Evolutionary conservation across 64 coral and sea anemone genomes (phyloP).

Genomic region (Pocillopora damicornis): DNA sequence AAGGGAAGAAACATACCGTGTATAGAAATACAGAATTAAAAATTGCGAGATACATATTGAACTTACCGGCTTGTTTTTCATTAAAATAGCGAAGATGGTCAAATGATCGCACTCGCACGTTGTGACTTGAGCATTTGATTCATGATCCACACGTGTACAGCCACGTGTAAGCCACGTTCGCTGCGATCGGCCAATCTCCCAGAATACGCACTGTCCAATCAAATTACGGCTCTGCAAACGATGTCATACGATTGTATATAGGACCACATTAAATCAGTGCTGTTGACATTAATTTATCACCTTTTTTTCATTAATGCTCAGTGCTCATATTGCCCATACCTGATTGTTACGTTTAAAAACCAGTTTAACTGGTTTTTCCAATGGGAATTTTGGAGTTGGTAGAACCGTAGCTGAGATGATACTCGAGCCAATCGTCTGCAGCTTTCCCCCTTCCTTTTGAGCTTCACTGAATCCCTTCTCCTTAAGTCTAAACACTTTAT

Average conservation of each 20-base stretch:
- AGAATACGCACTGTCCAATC: constrained; percentile 52
- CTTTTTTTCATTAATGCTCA: neutral
- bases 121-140: constrained; percentile 42
- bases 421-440: neutral
- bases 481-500: constrained; percentile 4
- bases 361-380: constrained; percentile 1
- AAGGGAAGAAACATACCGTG: too few species aligned
- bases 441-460: neutral
- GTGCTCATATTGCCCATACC: neutral
- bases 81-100: constrained; percentile 51
- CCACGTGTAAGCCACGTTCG: constrained; percentile 42
- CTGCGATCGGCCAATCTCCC: constrained; percentile 26
- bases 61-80: constrained; percentile 26
- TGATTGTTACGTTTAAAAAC: constrained; percentile 3
- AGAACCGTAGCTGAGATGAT: constrained; percentile 17
- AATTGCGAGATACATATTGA: too few species aligned
- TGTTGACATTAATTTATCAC: neutral
- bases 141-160: constrained; percentile 17
- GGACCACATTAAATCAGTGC: too few species aligned
- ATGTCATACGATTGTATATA: neutral
- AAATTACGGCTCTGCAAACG: neutral
- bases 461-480: neutral
- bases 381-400: neutral
- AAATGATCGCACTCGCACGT: constrained; percentile 55
- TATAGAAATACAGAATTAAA: too few species aligned